Evolutionary conservation across 2,888 invertebrate genomes (phyloP), one percentile per base, ranked within the genome.

Genomic region (Bimastos eiseni): DNA sequence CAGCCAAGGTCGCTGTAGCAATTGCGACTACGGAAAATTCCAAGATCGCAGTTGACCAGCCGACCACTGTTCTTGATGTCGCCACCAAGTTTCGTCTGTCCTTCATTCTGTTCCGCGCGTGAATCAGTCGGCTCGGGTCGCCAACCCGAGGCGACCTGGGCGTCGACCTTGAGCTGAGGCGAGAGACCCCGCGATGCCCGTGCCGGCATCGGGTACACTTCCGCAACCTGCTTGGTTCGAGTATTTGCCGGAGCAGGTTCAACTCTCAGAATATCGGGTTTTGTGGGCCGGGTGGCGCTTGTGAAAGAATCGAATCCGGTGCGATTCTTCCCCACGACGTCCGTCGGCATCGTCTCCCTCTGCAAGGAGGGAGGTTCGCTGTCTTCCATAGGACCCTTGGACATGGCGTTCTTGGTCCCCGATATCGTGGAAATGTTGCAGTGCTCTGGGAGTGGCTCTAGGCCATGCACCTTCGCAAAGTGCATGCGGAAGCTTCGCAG

Each of bases 401-500:
- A 44, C 89, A 90, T 90, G 44, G 90, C 91, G 11, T 93, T 94
- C 83, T 94, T 94, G 0, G 94, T 94, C 21, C 94, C 94, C n/a
- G 94, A 94, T 86, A 94, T 94, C 30, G 94, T 94, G 89, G 94
- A 94, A n/a, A 94, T 93, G 41, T 93, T 93, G 13, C 94, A 94
- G 89, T 94, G 94, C 55, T 94, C 94, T 1, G 94, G 93, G 30
- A 93, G 93, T 0, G 95, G 95, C 91, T 94, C 94, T 93, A 94
- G 94, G 11, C 94, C 94, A 93, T 95, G 95, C 89, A 93, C 94
- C 91, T 94, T 94, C 55, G 94, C 92, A 91, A 95, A 94, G 92
- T 95, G 95, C 91, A 94, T 94, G 88, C 94, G 91, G 91, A 95
- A 94, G 49, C 94, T 94, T 92, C 94, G 94, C 2, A 94, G 93